A percentile compares a stretch with the other conserved stretches of the same genome.
Conservation (phyloP, 2,888 invertebrate species). For the Agapetus fuscipes region DNA sequence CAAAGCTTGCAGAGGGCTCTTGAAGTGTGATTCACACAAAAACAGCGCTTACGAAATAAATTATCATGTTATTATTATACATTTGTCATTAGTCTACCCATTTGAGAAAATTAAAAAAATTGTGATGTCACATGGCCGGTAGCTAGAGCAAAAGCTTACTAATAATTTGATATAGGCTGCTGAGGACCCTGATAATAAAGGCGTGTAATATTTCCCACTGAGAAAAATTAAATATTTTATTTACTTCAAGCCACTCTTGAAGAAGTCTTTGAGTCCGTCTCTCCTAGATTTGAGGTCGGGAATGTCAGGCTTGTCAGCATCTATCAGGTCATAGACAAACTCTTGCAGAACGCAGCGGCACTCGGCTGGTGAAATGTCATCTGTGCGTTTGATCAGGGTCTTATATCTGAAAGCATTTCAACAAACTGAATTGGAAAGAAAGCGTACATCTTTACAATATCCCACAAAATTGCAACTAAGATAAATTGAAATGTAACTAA, state of each 20-base stretch:
- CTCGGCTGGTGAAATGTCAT: constrained; percentile 39
- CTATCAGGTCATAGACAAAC: constrained; percentile 48
- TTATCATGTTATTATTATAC: too few relatives aligned
- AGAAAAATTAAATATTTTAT: too few relatives aligned
- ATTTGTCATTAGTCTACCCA: too few relatives aligned
- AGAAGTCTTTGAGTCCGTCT: constrained; percentile 49
- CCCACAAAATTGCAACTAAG: constrained; percentile 1
- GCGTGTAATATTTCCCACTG: too few relatives aligned
- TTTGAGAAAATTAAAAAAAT: too few relatives aligned
- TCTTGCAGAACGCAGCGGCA: constrained; percentile 48
- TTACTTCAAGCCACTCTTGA: constrained; percentile 52
- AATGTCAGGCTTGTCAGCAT: constrained; percentile 48
- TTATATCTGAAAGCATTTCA: constrained; percentile 30
- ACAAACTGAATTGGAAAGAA: constrained; percentile 2
- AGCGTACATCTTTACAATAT: neutral
- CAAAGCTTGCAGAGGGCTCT: too few relatives aligned
- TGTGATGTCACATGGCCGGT: too few relatives aligned
- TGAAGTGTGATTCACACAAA: too few relatives aligned
- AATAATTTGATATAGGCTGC: too few relatives aligned
- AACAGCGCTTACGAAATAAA: too few relatives aligned
- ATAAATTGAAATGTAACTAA: constrained; percentile 6
- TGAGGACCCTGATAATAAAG: too few relatives aligned
- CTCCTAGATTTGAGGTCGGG: constrained; percentile 48
- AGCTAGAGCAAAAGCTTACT: neutral
- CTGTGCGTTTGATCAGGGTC: constrained; percentile 40